A percentile compares a stretch with the other conserved stretches of the same genome.
Evolutionary conservation across 2,113 vertebrate species (phyloP).

Genomic region (Sprattus sprattus): DNA sequence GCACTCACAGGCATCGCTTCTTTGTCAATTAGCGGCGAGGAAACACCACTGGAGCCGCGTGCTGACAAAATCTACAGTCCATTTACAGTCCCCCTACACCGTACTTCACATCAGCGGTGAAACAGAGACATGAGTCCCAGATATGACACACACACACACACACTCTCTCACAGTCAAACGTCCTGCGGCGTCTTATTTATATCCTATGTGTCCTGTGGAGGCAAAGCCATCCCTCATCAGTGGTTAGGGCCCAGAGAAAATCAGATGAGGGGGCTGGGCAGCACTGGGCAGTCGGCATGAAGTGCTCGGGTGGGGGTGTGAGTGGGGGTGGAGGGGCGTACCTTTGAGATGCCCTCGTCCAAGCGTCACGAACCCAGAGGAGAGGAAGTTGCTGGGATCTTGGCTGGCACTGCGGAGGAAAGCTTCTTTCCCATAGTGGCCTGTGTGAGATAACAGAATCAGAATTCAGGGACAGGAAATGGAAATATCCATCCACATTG

Average conservation of each 20-base stretch:
- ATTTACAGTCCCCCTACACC: constrained; percentile 23
- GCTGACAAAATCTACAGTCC: not conserved
- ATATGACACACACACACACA: not conserved
- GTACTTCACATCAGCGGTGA: not conserved
- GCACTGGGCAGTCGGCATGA: not conserved
- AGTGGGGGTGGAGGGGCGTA: constrained; percentile 64
- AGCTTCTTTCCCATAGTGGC: constrained; percentile 91
- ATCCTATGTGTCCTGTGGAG: not conserved
- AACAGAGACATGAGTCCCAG: not conserved
- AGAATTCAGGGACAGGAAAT: not conserved
- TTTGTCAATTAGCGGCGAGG: constrained; percentile 37
- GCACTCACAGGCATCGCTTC: constrained; percentile 32
- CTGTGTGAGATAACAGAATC: constrained; percentile 57
- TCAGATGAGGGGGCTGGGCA: not conserved
- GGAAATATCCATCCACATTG: not conserved
- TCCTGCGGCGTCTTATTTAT: not conserved
- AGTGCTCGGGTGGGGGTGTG: not conserved
- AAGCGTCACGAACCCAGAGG: constrained; percentile 95
- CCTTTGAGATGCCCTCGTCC: constrained; percentile 94
- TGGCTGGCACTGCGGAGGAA: constrained; percentile 83
- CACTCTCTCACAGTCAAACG: not conserved
- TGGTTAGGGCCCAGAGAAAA: not conserved
- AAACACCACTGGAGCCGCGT: constrained; percentile 40
- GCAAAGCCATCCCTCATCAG: not conserved
- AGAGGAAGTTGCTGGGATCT: constrained; percentile 97